A percentile compares a stretch with the other conserved stretches of the same genome.
Conservation (phyloP, 2,113 vertebrate species). For the Pica pica region DNA sequence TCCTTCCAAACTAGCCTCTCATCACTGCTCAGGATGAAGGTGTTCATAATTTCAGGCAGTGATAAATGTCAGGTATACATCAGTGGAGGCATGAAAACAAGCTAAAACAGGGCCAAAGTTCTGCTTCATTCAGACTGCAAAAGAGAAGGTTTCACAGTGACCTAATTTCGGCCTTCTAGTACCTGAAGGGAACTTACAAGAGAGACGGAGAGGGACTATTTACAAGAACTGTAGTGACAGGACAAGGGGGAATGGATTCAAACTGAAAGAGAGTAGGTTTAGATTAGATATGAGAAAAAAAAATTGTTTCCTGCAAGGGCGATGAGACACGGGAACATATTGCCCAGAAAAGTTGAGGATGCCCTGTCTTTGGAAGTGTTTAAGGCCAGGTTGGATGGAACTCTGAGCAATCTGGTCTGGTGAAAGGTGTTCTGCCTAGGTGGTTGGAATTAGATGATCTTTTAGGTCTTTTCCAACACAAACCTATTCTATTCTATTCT, state of each 20-base stretch:
- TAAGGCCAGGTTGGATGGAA: background rate
- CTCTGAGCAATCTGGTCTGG: background rate
- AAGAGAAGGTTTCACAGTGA: background rate
- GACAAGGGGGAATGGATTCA: background rate
- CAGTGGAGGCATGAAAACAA: background rate
- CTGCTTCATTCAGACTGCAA: background rate
- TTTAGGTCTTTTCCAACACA: background rate
- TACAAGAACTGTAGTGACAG: background rate
- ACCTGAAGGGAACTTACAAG: background rate
- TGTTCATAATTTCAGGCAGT: background rate
- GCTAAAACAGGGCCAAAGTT: background rate
- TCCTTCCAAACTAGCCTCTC: background rate
- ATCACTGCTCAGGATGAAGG: background rate
- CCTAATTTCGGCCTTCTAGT: background rate
- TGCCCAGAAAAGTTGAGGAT: background rate
- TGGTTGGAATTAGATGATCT: background rate
- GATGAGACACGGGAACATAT: fast-evolving
- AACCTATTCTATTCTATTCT: background rate
- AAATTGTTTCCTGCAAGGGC: background rate
- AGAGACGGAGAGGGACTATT: background rate
- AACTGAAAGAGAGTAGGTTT: background rate
- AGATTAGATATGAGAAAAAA: background rate
- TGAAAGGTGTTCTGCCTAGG: background rate
- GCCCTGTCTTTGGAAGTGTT: background rate
- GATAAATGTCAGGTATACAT: background rate